Base-by-base conservation (phyloP, 2,113 vertebrate genomes). In the Sardina pilchardus region DNA sequence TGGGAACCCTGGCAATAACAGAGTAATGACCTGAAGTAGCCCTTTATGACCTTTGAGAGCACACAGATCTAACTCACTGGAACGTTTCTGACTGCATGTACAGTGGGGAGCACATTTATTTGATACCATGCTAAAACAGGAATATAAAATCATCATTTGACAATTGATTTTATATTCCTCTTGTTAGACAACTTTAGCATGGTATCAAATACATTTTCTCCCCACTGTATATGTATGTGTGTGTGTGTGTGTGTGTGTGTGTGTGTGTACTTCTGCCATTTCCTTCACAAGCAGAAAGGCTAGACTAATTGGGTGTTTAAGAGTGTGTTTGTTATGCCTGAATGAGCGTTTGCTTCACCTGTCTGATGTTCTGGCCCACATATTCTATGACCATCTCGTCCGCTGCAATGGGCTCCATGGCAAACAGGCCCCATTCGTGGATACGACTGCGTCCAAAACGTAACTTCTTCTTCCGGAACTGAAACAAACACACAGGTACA, bases 331-430 rank as follows among this genome's bases (percentile, higher is more conserved):
- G 0, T 78, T 36, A 4, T 63, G 24, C 3, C 24, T 4, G 26
- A 36, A 7, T 7, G n/a, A 30, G 63, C 7, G n/a, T 36, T 30
- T 10, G 39, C 14, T 86, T 47, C 87, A 98, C 97, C 97, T 99
- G 97, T 89, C 97, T 93, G 93, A 98, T 98, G 93, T 96, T 98
- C 90, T 99, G 97, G 75, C 97, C 98, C 92, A 99, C 97, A 0
- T 99, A 99, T 88, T 99, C 98, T 0, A 98, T 98, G 92, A 99
- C 97, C 98, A 99, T 99, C 93, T 99, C 98, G 0, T 99, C 97
- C 0, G 97, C 97, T 0, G 97, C 97, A 0, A 99, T 99, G 81
- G 97, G 96, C 89, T 98, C 98, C 97, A 99, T 97, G 89, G 97
- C 97, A 26, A 98, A 98, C 80, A 99, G 93, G 0, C 98, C 98